Conservation (phyloP, 2,113 vertebrate genomes). For the Galemys pyrenaicus region DNA sequence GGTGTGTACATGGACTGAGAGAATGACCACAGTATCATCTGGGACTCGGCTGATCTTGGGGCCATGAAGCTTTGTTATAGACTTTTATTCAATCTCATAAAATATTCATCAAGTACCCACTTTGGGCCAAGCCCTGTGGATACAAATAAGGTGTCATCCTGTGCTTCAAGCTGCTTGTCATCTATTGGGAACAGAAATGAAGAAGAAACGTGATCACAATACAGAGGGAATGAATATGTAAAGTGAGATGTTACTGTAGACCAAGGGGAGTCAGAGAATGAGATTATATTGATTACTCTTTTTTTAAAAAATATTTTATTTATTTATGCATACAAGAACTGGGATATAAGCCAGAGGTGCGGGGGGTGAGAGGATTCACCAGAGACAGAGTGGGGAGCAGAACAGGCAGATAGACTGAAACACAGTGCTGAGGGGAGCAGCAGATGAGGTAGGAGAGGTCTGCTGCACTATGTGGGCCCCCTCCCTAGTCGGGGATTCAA, state of each 20-base stretch:
- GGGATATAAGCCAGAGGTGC: no score
- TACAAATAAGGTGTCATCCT: neutral
- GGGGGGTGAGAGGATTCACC: no score
- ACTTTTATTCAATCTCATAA: neutral
- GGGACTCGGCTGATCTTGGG: neutral
- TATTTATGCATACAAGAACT: no score
- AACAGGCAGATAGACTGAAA: no score
- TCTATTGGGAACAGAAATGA: neutral
- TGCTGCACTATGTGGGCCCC: no score
- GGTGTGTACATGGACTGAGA: neutral
- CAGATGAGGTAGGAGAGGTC: no score
- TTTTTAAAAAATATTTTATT: no score
- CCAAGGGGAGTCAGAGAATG: neutral
- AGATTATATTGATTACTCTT: neutral
- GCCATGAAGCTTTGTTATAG: neutral
- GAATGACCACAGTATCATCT: neutral
- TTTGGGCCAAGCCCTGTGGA: neutral
- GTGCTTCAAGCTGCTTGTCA: neutral
- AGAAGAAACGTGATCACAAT: neutral
- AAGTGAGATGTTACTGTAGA: neutral
- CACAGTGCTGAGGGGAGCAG: no score
- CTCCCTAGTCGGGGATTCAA: no score
- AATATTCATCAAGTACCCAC: conserved; percentile 27
- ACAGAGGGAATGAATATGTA: neutral
- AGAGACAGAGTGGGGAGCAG: no score